Percentiles rank a stretch among this genome's conserved stretches.
These are phyloP conservation scores for Tenthredo amoena DNA, from an alignment of 2,888 invertebrate genomes.

Conservation along the genomic window DNA sequence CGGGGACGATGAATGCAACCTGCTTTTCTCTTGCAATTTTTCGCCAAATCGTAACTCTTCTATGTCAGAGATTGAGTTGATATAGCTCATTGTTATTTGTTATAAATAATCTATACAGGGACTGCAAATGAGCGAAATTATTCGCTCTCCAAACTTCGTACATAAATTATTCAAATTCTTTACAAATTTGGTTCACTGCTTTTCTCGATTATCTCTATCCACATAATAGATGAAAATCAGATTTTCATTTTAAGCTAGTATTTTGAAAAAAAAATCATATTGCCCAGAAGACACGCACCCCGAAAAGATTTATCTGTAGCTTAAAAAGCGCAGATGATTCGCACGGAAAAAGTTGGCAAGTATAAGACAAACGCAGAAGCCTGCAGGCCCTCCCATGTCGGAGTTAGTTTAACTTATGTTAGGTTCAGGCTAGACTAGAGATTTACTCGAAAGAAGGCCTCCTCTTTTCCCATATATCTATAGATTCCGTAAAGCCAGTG, in stretches of 20 bases:
- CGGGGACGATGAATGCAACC: constrained; percentile 21
- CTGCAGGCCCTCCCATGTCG: neutral
- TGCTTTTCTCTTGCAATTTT: neutral
- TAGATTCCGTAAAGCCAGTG: constrained; percentile 31
- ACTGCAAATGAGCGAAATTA: neutral
- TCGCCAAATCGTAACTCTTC: neutral
- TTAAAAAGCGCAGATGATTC: neutral
- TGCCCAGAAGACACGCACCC: neutral
- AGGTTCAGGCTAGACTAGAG: constrained; percentile 11
- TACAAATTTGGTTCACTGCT: neutral
- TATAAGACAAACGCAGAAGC: neutral
- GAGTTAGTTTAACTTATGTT: constrained; percentile 19
- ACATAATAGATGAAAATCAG: too few relatives aligned
- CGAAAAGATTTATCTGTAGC: neutral
- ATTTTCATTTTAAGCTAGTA: too few relatives aligned
- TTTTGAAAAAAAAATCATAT: neutral
- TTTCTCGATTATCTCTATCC: too few relatives aligned
- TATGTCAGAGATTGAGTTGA: neutral
- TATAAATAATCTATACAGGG: neutral
- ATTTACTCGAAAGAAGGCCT: constrained; percentile 37
- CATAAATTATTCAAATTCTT: neutral
- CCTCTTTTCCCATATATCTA: constrained; percentile 24
- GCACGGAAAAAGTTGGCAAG: neutral
- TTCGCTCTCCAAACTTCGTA: neutral
- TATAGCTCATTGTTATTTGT: neutral